Base-by-base conservation (phyloP, 1,140 invertebrate species). In the Drosophila busckii region DNA sequence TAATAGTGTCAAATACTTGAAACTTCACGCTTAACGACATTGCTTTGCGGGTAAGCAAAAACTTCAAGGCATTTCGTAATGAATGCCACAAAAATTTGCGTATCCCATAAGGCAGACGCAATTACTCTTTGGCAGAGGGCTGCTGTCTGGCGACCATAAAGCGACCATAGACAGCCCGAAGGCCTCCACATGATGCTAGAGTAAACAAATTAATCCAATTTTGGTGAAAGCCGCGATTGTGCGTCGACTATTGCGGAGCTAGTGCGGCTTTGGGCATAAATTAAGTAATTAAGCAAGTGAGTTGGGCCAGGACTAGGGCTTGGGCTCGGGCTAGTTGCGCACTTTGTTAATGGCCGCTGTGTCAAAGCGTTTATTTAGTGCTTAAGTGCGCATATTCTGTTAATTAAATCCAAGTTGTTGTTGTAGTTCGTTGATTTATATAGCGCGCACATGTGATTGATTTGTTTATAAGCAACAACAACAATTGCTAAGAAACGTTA, bases 171-270 rank as follows among this genome's bases (percentile, higher is more conserved):
- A 55, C 32, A 35, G 46, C 12, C 23, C 20, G n/a, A 3, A 13
- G 12, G 46, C 22, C 23, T 34, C 12, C 25, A 49, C 16, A 16
- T 15, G 41, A 6, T 23, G 29, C 38, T 25, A 67, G 63, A 60
- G 73, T 73, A 73, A 80, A 80, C 75, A 73, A 82, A 73, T 80
- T 80, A 80, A 80, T 80, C 75, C 75, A 71, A 82, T 80, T 82
- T 82, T 31, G 22, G n/a, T 32, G 9, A 69, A 26, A 42, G 23
- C 52, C 44, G 32, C 42, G 52, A 32, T 32, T 6, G 20, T 5
- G 35, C 12, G 13, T 6, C 22, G 26, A 8, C 13, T 8, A 34
- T 9, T n/a, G 29, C 6, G 26, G 17, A 26, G 26, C 29, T 17
- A 35, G 22, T 13, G 35, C 17, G 15, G 46, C 52, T 25, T 42